Base-by-base conservation (phyloP, 2,797 vertebrate species). In the Syngnathus rostellatus region DNA sequence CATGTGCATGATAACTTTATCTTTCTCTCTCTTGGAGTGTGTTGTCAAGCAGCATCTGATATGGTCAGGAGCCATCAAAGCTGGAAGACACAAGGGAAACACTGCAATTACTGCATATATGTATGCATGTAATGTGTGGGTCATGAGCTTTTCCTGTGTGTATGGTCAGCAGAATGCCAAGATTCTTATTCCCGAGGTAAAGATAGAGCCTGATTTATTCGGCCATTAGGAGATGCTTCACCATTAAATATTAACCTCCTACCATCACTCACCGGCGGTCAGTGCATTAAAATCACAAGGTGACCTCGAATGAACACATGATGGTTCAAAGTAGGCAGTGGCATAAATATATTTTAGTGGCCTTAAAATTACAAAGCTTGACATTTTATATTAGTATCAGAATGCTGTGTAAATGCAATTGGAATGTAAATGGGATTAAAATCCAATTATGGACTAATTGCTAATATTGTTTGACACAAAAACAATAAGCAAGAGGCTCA, bases 1-100 rank as follows among this genome's bases (percentile, higher is more conserved):
- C 63, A 23, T 57, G 55, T 57, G 55, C 55, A 31, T 8, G 17
- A 8, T 3, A 57, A 37, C 25, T 45, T 45, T 62, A 41, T 72
- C 67, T 73, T 58, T 68, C 50, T 45, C 41, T 62, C 67, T 77
- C 58, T 69, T 45, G 23, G 63, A 65, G 64, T 60, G 62, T 63
- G 77, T 67, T 66, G 72, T 80, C 72, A 74, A 71, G 79, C 76
- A 79, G 78, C 78, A 65, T 81, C 62, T 71, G 65, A 70, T 80
- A 68, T 40, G 76, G 89, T 92, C 89, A 91, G 76, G 89, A 90
- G 68, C 89, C 76, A 64, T 91, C 88, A 73, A 90, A 90, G 79
- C 90, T 91, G 83, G 62, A 84, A 84, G 69, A 78, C 65, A 78
- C 58, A 51, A 75, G 46, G 60, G 41, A 66, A 75, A 77, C 5